Evolutionary conservation across 1,140 invertebrate species (phyloP).

Genomic region (Drosophila quadrilineata): DNA sequence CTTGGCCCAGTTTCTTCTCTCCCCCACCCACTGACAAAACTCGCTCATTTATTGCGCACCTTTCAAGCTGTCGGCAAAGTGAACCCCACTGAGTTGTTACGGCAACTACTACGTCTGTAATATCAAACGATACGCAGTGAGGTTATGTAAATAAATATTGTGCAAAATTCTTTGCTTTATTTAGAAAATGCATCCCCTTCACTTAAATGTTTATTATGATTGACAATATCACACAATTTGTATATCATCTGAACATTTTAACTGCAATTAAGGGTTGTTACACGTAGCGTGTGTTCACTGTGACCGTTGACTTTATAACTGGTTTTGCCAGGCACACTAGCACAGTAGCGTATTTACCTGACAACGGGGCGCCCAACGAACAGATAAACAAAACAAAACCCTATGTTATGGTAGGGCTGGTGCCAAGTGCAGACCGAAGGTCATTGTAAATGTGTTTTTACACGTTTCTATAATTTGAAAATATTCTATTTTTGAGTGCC

Average conservation of each 20-base stretch:
- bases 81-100: conserved; percentile 58
- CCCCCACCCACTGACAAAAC: conserved; percentile 21
- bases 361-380: conserved; percentile 35
- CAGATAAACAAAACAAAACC: no score
- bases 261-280: conserved; percentile 38
- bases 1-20: conserved; percentile 23
- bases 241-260: no score
- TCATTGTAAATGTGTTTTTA: conserved; percentile 60
- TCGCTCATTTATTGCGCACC: conserved; percentile 59
- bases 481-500: conserved; percentile 41
- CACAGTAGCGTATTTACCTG: conserved; percentile 45
- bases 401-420: conserved; percentile 17
- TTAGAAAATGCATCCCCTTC: conserved; percentile 22
- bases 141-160: conserved; percentile 31
- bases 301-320: conserved; percentile 76
- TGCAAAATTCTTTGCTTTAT: conserved; percentile 31
- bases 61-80: conserved; percentile 60
- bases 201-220: no score
- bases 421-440: conserved; percentile 61
- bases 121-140: conserved; percentile 9
- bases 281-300: conserved; percentile 48
- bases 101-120: conserved; percentile 27
- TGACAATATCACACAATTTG: no score
- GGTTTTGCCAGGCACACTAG: conserved; percentile 51
- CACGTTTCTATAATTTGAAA: conserved; percentile 19